Evolutionary conservation across 2,888 invertebrate genomes (phyloP), one percentile per base, ranked within the genome.

Genomic region (Trypoxylon attenuatum): DNA sequence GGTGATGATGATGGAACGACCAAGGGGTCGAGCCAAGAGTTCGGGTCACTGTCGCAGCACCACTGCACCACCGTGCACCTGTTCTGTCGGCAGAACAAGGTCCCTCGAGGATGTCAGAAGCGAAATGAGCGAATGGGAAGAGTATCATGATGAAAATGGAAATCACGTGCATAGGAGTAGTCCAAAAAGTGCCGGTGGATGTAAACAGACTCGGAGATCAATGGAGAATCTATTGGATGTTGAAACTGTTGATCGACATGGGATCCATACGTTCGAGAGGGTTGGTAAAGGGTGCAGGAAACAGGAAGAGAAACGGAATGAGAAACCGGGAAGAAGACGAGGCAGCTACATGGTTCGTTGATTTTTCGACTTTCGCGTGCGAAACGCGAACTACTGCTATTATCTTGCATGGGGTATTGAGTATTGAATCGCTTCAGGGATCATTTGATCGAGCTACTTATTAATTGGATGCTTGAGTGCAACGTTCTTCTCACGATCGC

Each of bases 21-120:
- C 81, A 0, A 77, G 83, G 19, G 76, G 77, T 22, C 75, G 82
- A 2, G 71, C 81, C 15, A 81, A 80, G 52, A 80, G 70, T 56
- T 77, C 75, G 2, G 77, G 64, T 1, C 62, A 71, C 4, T 79
- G 73, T 18, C 78, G 73, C 23, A 79, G 71, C 56, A n/a, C n/a
- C n/a, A 81, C 67, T 51, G 78, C 77, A 2, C 82, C 87, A n/a
- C 88, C 87, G 70, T 92, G 92, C 77, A 90, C 91, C 18, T 92
- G 92, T 82, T 89, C 89, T 47, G 79, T 86, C 5, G 86, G 87
- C 2, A 89, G 92, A 45, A 92, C 93, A 13, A 90, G 92, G 55
- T 93, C 93, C 1, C 88, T 94, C 85, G 94, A 94, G 79, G 93
- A 94, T 80, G 92, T 93, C 10, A 89, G 92, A 45, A 90, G 91